A percentile compares a stretch with the other conserved stretches of the same genome.
Conservation (phyloP, 2,888 invertebrate genomes). For the Panzeria rudis region DNA sequence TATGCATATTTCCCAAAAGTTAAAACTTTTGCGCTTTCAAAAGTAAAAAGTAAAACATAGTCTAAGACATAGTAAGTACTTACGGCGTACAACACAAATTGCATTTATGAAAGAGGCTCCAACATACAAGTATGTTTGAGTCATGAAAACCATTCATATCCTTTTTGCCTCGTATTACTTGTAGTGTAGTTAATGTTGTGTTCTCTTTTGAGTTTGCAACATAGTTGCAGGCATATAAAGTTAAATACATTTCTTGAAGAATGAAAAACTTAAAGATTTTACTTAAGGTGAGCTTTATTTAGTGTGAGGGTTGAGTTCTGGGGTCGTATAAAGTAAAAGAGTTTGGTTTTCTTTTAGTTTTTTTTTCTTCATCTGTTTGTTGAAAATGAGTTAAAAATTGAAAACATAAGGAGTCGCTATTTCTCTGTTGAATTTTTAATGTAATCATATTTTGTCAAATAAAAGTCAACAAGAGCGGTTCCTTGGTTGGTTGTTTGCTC, state of each 20-base stretch:
- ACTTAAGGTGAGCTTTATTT: constrained; percentile 32
- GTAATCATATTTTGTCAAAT: constrained; percentile 74
- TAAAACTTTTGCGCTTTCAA: constrained; percentile 49
- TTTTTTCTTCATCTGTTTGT: constrained; percentile 18
- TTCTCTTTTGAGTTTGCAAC: constrained; percentile 34
- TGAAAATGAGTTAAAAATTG: constrained; percentile 72
- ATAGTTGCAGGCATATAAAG: constrained; percentile 60
- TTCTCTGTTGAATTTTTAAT: constrained; percentile 71
- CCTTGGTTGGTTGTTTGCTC: constrained; percentile 44
- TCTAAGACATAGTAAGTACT: constrained; percentile 66
- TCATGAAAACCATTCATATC: constrained; percentile 33
- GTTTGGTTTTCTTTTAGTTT: background rate
- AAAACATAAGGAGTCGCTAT: constrained; percentile 65
- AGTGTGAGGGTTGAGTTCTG: constrained; percentile 20
- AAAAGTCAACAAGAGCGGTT: constrained; percentile 69
- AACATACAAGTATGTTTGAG: constrained; percentile 1
- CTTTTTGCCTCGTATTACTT: constrained; percentile 25
- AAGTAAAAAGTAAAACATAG: constrained; percentile 1
- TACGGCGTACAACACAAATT: constrained; percentile 72
- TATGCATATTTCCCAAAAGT: constrained; percentile 46
- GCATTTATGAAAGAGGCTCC: constrained; percentile 62
- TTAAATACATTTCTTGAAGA: constrained; percentile 41
- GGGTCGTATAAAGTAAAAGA: constrained; percentile 22
- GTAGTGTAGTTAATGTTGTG: constrained; percentile 31
- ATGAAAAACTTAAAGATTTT: constrained; percentile 52